These are phyloP conservation scores for Anguilla rostrata DNA, from an alignment of 2,113 vertebrate species.

Conservation along the genomic window DNA sequence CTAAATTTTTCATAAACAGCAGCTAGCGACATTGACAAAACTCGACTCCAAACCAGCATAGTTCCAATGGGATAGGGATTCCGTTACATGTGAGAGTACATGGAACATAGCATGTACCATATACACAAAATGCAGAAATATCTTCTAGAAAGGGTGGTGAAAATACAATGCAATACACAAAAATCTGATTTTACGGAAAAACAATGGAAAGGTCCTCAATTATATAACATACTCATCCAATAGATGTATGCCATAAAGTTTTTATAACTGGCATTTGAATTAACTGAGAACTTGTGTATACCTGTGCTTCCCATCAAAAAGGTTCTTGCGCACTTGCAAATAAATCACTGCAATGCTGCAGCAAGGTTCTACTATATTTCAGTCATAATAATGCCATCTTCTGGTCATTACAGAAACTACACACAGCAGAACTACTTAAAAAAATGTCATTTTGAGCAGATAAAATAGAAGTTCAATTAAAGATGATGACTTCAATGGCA, in stretches of 20 bases:
- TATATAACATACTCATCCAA: neutral
- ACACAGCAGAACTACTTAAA: neutral
- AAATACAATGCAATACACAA: neutral
- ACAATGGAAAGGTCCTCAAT: neutral
- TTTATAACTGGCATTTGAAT: neutral
- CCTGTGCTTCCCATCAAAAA: slow-evolving; percentile 5
- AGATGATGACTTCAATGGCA: neutral
- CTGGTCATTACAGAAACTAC: slow-evolving; percentile 30
- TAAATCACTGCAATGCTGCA: neutral
- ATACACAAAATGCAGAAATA: neutral
- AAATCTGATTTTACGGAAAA: neutral
- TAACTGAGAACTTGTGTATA: slow-evolving; percentile 11
- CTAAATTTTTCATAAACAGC: too few species aligned
- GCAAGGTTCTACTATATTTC: slow-evolving; percentile 3
- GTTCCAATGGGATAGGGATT: neutral
- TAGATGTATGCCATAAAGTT: neutral
- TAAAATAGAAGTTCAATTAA: neutral
- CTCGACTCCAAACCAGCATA: too few species aligned
- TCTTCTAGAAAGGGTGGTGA: neutral
- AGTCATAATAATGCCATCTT: slow-evolving; percentile 41
- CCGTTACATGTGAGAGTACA: neutral
- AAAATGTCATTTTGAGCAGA: neutral
- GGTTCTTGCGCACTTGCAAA: neutral
- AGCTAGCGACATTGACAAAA: too few species aligned
- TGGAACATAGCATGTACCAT: neutral